These are phyloP conservation scores for Polylopha cassiicola DNA, from an alignment of 2,888 invertebrate genomes.

Conservation along the genomic window DNA sequence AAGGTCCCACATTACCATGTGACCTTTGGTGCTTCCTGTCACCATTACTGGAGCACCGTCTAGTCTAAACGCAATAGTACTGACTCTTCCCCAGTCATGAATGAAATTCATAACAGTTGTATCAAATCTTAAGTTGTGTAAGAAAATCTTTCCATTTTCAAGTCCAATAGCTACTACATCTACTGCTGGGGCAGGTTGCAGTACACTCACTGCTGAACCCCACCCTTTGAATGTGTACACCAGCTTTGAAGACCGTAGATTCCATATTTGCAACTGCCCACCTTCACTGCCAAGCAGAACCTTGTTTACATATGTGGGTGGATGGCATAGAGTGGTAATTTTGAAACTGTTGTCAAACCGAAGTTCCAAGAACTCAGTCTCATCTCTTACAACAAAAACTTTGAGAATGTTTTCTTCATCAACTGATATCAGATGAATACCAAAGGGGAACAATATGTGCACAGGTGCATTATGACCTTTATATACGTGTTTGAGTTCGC, in stretches of 20 bases:
- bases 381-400: slow-evolving; percentile 90
- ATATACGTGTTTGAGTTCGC: slow-evolving; percentile 88
- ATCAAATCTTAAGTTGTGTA: slow-evolving; percentile 93
- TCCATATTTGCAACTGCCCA: slow-evolving; percentile 93
- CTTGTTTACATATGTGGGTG: slow-evolving; percentile 96
- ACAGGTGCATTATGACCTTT: slow-evolving; percentile 85
- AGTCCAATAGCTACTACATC: slow-evolving; percentile 95
- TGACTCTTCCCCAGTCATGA: slow-evolving; percentile 95
- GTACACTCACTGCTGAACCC: slow-evolving; percentile 81
- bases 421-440: slow-evolving; percentile 89
- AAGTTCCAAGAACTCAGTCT: slow-evolving; percentile 82
- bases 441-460: slow-evolving; percentile 89
- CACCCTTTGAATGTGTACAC: slow-evolving; percentile 88
- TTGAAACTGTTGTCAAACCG: slow-evolving; percentile 84
- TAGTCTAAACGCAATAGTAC: slow-evolving; percentile 89
- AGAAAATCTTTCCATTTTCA: slow-evolving; percentile 85
- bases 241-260: slow-evolving; percentile 85
- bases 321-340: slow-evolving; percentile 91
- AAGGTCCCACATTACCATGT: slow-evolving; percentile 96
- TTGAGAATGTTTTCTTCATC: slow-evolving; percentile 86
- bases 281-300: slow-evolving; percentile 91
- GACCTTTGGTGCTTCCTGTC: slow-evolving; percentile 88
- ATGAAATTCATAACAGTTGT: slow-evolving; percentile 88
- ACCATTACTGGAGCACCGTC: slow-evolving; percentile 93
- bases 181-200: slow-evolving; percentile 93